Conservation (phyloP, 2,888 invertebrate genomes). For the Chaitophorus viminalis region DNA sequence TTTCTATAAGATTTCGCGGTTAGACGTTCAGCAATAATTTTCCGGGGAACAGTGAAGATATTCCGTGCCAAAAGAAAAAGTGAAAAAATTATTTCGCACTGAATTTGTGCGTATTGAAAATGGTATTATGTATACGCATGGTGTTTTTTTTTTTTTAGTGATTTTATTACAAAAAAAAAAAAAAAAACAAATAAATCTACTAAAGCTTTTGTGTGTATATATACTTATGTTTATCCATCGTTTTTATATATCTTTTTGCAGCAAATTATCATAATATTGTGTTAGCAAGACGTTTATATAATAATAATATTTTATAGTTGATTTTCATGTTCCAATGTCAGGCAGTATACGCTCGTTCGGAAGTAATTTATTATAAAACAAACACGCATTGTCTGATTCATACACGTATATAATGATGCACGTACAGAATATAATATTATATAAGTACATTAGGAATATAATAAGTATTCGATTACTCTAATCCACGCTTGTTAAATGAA, state of each 20-base stretch:
- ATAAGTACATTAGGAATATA: background rate
- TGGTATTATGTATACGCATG: too few relatives aligned
- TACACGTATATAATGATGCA: background rate
- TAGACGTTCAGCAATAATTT: background rate
- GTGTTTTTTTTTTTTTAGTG: background rate
- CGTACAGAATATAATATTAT: background rate
- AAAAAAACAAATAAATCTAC: too few relatives aligned
- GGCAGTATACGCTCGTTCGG: background rate
- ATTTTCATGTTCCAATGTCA: slow-evolving; percentile 3
- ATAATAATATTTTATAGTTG: slow-evolving; percentile 1
- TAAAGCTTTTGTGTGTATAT: too few relatives aligned
- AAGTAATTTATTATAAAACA: slow-evolving; percentile 15
- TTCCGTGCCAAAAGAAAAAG: too few relatives aligned
- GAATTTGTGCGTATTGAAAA: too few relatives aligned
- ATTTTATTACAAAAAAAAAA: background rate
- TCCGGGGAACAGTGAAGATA: background rate
- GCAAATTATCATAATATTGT: background rate
- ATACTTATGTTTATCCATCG: too few relatives aligned
- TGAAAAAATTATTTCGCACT: too few relatives aligned
- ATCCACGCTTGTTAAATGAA: too few relatives aligned
- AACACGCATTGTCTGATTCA: slow-evolving; percentile 12
- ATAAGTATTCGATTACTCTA: background rate
- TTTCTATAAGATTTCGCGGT: background rate
- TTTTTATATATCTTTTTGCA: too few relatives aligned
- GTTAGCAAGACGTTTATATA: background rate